These are phyloP conservation scores for Drosophila rubida DNA, from an alignment of 2,888 invertebrate species.

Conservation along the genomic window DNA sequence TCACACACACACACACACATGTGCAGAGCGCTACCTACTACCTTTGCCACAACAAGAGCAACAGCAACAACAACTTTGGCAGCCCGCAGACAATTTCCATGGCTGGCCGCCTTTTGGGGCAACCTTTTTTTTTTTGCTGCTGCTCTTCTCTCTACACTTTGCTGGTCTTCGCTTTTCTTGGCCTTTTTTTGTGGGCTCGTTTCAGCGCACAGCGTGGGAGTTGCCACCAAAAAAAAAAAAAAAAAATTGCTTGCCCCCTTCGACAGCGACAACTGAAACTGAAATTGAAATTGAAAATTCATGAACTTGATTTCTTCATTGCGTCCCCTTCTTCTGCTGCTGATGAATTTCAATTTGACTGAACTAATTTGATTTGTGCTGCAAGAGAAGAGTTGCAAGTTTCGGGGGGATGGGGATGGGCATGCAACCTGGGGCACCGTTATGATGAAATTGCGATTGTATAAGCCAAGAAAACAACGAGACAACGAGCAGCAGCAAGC, in stretches of 20 bases:
- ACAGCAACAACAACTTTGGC: conserved; percentile 9
- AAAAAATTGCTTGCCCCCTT: not conserved
- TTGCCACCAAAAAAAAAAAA: conserved; percentile 2
- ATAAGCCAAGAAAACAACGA: conserved; percentile 47
- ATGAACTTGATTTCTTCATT: conserved; percentile 77
- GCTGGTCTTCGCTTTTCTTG: not conserved
- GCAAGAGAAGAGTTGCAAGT: not conserved
- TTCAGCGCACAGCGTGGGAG: conserved; percentile 63
- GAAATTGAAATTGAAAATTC: conserved; percentile 69
- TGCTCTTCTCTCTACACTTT: conserved; percentile 14
- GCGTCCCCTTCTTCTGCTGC: conserved; percentile 6
- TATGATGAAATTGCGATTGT: conserved; percentile 78
- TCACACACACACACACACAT: conserved; percentile 2
- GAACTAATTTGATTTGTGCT: conserved; percentile 70
- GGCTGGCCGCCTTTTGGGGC: conserved; percentile 43
- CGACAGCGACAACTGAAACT: conserved; percentile 38
- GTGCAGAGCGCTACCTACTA: conserved; percentile 5
- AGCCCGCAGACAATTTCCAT: conserved; percentile 46
- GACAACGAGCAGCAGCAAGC: conserved; percentile 29
- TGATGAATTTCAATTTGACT: conserved; percentile 65
- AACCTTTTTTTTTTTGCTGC: conserved; percentile 29
- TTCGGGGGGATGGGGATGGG: not conserved
- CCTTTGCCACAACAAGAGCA: conserved; percentile 9
- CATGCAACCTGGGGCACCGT: conserved; percentile 50
- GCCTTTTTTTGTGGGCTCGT: conserved; percentile 29